Percentiles rank a stretch among this genome's conserved stretches.
Conservation (phyloP, 2,113 vertebrate species). For the Daboia siamensis region DNA sequence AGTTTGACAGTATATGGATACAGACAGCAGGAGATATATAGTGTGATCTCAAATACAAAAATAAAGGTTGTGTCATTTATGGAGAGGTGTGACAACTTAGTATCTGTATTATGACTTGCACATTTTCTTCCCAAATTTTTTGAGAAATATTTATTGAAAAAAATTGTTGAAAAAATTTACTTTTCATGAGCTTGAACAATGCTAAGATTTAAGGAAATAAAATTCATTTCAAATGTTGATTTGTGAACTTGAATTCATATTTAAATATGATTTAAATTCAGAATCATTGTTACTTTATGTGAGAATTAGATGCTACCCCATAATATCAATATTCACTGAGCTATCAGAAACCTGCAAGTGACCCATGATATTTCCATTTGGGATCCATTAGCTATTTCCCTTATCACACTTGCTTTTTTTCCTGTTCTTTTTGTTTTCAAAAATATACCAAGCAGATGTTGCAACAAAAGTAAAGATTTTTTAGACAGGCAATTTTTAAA, state of each 20-base stretch:
- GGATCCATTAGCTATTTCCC: background rate
- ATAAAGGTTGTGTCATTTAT: background rate
- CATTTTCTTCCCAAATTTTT: background rate
- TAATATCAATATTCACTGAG: background rate
- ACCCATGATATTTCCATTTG: background rate
- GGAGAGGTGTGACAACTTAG: background rate
- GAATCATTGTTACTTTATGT: background rate
- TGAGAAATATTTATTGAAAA: background rate
- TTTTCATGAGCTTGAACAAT: background rate
- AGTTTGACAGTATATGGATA: background rate
- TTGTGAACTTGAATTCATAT: constrained; percentile 4
- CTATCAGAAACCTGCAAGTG: background rate
- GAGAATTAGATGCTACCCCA: background rate
- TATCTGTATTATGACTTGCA: background rate
- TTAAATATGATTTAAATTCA: background rate
- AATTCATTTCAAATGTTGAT: background rate
- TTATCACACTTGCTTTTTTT: background rate
- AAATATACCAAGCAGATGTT: background rate
- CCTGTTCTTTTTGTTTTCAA: background rate
- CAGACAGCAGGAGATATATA: background rate
- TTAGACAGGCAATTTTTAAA: background rate
- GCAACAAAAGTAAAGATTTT: background rate
- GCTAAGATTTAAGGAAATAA: background rate
- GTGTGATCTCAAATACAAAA: background rate
- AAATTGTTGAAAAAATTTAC: background rate